Conservation (phyloP, 2,888 invertebrate species). For the Hypena proboscidalis region DNA sequence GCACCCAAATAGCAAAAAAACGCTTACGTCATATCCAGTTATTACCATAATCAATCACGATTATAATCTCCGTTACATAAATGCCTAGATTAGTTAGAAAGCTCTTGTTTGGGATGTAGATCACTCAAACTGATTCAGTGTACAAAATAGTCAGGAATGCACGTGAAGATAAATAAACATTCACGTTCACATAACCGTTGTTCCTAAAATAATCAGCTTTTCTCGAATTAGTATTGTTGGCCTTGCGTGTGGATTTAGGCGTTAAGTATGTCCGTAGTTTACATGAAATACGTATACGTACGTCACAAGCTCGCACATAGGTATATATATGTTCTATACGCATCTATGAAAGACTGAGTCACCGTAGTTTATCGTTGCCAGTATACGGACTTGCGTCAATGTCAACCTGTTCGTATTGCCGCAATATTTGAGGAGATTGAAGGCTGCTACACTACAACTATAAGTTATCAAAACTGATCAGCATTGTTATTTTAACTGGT, state of each 20-base stretch:
- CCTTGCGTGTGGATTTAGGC: slow-evolving; percentile 38
- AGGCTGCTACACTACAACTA: slow-evolving; percentile 9
- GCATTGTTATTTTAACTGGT: not conserved
- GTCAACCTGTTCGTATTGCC: slow-evolving; percentile 55
- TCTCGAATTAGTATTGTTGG: slow-evolving; percentile 36
- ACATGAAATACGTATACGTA: slow-evolving; percentile 16
- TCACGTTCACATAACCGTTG: slow-evolving; percentile 33
- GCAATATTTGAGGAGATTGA: slow-evolving; percentile 37
- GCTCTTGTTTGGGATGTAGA: slow-evolving; percentile 58
- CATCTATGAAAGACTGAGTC: slow-evolving; percentile 41
- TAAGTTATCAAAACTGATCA: slow-evolving; percentile 10
- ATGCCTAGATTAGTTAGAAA: slow-evolving; percentile 65
- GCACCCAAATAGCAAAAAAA: slow-evolving; percentile 57
- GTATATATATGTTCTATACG: not conserved
- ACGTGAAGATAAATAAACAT: slow-evolving; percentile 34
- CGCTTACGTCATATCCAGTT: slow-evolving; percentile 67
- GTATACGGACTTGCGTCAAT: slow-evolving; percentile 49
- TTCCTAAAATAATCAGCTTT: slow-evolving; percentile 42
- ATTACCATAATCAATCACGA: slow-evolving; percentile 81
- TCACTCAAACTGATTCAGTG: slow-evolving; percentile 42
- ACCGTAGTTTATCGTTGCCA: slow-evolving; percentile 44
- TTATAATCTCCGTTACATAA: slow-evolving; percentile 71
- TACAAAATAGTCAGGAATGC: slow-evolving; percentile 26
- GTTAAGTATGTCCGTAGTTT: slow-evolving; percentile 24
- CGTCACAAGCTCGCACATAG: slow-evolving; percentile 17